Conservation (phyloP, 2,113 vertebrate genomes). For the Propithecus coquereli region DNA sequence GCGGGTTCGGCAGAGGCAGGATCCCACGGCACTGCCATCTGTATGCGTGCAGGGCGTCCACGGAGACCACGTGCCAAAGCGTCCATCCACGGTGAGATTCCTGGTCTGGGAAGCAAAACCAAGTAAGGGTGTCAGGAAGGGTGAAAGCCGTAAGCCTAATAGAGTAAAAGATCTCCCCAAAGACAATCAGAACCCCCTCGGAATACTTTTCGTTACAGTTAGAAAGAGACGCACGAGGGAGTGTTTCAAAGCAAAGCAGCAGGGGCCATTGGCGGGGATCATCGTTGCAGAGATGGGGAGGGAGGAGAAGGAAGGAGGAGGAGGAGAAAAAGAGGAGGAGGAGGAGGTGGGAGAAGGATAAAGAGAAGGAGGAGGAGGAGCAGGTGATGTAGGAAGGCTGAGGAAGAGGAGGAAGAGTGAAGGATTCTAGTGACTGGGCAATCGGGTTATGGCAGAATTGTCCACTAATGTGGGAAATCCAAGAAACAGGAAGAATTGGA, state of each 20-base stretch:
- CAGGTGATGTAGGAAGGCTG: rapidly evolving
- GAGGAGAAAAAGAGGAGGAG: rapidly evolving
- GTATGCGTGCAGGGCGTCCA: constrained; percentile 92
- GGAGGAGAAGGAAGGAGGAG: no score
- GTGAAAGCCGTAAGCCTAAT: rapidly evolving
- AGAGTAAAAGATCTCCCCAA: rapidly evolving
- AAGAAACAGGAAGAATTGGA: neutral
- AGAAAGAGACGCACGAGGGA: rapidly evolving
- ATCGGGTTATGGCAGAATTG: neutral
- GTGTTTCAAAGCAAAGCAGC: neutral
- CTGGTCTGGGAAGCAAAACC: constrained; percentile 83
- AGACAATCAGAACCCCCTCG: rapidly evolving
- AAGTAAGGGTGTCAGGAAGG: neutral
- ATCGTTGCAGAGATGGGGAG: neutral
- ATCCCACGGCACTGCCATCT: constrained; percentile 86
- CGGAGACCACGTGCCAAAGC: constrained; percentile 89
- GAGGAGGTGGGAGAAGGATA: rapidly evolving
- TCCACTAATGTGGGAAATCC: neutral
- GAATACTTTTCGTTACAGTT: neutral
- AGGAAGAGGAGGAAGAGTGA: rapidly evolving
- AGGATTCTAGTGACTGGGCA: rapidly evolving
- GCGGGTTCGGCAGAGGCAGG: constrained; percentile 93
- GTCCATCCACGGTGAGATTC: constrained; percentile 94
- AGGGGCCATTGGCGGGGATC: neutral
- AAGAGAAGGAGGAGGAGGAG: neutral